Base-by-base conservation (phyloP, 2,113 vertebrate species). In the Phasianus colchicus region DNA sequence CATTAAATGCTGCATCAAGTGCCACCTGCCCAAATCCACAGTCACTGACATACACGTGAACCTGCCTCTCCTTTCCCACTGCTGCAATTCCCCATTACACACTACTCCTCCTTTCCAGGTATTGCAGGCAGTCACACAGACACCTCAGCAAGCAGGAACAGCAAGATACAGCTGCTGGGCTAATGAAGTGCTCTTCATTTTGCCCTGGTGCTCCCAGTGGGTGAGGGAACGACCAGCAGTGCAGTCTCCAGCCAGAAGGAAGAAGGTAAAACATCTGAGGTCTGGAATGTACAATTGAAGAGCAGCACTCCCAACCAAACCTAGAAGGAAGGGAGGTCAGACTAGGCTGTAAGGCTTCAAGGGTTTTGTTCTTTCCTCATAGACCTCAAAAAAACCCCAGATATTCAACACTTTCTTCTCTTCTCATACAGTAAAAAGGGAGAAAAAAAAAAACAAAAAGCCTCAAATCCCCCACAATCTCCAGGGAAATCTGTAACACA, bases 241-340 rank as follows among this genome's bases (percentile, higher is more conserved):
- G 1, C 42, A 64, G 42, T 17, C n/a, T 60, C 27, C 29, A 60
- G 30, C 20, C 4, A 78, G 21, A 54, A 1, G 61, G 43, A 45
- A 83, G 61, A 64, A 29, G 4, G 1, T 0, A 20, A 77, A 64
- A 30, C 7, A 72, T 60, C 38, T 25, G 25, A 75, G 22, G 63
- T n/a, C 40, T 87, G 66, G 19, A 79, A 89, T n/a, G 36, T 21
- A 90, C 89, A 92, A 91, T 9, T 52, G 38, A 75, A 84, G 65
- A 69, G 66, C 25, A 81, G 32, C 88, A 71, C 19, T 42, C 58
- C 42, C 50, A 8, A 77, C 22, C 55, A 58, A 42, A 16, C 27
- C 84, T 52, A 38, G 14, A 90, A 90, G 34, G 30, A 6, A 57
- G 32, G 36, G n/a, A 74, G 63, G 63, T 29, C 50, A 71, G 42